These are phyloP conservation scores for Silurus asotus DNA, from an alignment of 2,113 vertebrate genomes.

Conservation along the genomic window DNA sequence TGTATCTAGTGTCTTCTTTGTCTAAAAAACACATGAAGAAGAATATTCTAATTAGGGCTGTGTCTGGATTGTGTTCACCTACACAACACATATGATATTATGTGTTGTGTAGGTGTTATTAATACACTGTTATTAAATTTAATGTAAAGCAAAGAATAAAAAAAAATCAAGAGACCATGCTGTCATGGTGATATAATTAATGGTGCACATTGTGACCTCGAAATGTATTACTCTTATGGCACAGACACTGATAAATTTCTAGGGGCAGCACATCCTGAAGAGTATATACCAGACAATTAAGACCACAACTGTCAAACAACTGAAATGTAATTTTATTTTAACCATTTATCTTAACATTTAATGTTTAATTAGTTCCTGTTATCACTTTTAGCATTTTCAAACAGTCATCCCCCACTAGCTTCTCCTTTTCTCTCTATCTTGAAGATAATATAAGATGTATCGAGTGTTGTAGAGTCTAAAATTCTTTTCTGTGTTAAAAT, in stretches of 20 bases:
- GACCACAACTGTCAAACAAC: background rate
- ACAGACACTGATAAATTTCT: background rate
- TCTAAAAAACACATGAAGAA: background rate
- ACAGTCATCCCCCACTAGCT: background rate
- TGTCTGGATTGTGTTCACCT: constrained; percentile 4
- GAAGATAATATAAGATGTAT: background rate
- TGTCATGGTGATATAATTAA: background rate
- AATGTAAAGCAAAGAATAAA: background rate
- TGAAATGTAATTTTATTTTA: background rate
- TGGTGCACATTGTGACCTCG: background rate
- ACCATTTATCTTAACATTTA: background rate
- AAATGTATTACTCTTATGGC: background rate
- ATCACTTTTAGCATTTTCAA: no score
- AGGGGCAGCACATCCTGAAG: background rate
- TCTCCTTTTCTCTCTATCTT: background rate
- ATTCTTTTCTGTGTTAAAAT: background rate
- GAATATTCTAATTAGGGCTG: constrained; percentile 6
- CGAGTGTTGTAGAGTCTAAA: background rate
- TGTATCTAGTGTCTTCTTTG: background rate
- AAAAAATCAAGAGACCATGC: background rate
- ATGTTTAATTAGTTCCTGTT: background rate
- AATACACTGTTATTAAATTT: background rate
- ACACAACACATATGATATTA: background rate
- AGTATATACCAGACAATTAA: background rate
- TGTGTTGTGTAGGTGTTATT: background rate